Base-by-base conservation (phyloP, 2,888 invertebrate species). In the Rapana venosa region DNA sequence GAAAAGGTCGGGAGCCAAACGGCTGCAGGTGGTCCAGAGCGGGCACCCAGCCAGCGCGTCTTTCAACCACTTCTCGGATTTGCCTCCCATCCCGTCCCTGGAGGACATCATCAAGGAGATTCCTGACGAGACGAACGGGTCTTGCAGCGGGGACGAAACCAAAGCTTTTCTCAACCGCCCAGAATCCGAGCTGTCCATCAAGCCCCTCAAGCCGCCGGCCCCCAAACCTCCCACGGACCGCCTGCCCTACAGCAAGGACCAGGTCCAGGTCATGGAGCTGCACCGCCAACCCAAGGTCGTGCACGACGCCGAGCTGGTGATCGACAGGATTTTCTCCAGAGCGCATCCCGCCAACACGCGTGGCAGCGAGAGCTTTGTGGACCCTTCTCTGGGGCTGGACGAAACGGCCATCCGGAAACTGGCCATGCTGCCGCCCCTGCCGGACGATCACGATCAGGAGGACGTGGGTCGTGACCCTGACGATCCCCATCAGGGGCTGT, bases 21-120 rank as follows among this genome's bases (percentile, higher is more conserved):
- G 81, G 61, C 56, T 90, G 88, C 66, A 87, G 84, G 70, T 66
- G 66, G 58, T 88, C 61, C 36, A 87, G 84, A 66, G 83, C 47
- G n/a, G 47, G 66, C 8, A 90, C 90, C 70, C 87, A 26, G 86
- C 81, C 47, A 15, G 90, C 90, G 77, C 88, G 70, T 84, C 86
- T 32, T 90, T 92, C 47, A 36, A 35, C 36, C 87, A 91, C 89
- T 88, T 74, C 58, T 58, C 91, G 61, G 92, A 74, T 30, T 83
- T 93, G 32, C 91, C 93, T 17, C 87, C 90, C n/a, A 88, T 90
- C 56, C 91, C 91, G 17, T 90, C 90, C 22, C 88, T 94, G 35
- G 93, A 94, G 85, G 93, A 94, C 61, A 93, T 94, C 74, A 93
- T 94, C 8, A 92, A 93, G 86, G 94, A 94, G 92, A 93, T 92